Base-by-base conservation (phyloP, 2,113 vertebrate genomes). In the Crotophaga sulcirostris region DNA sequence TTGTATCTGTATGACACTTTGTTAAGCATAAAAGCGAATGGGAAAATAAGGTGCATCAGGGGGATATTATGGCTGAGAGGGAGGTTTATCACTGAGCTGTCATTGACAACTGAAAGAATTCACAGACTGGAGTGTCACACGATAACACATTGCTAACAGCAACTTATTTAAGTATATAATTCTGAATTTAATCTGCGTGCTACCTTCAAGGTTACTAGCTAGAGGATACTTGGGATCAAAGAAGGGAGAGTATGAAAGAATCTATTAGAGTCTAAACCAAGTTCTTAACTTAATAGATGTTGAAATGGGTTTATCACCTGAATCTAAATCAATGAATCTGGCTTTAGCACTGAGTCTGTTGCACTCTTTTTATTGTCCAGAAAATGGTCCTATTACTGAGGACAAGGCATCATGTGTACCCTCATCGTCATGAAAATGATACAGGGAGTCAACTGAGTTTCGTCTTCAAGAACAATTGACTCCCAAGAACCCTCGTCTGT, bases 21-120 rank as follows among this genome's bases (percentile, higher is more conserved):
- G 92, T 92, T 96, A 96, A 96, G 91, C 91, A 92, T 96, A 90
- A 97, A 97, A 96, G 90, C 78, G 84, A 93, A 91, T 90, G 77
- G 84, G 67, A 86, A 83, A 91, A 94, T 94, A 42, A 73, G 94
- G 89, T 84, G 90, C 68, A 79, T 84, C n/a, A 19, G 16, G 91
- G 44, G 63, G 60, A 69, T 95, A 88, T 93, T 92, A 45, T 88
- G 89, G 93, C 93, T 93, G 92, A 96, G 85, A 89, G 92, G 85
- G 82, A 95, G 54, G 86, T 93, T 87, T 95, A 92, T 96, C 95
- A 95, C 93, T 96, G 62, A 84, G 76, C 87, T 97, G 95, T 97
- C 96, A 96, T 58, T 90, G 95, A 79, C 78, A 85, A 26, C 56
- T 64, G 79, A 88, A 82, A 89, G 88, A 68, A 90, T 95, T 94